Conservation (phyloP, 2,888 invertebrate genomes). For the Erebia ligea region DNA sequence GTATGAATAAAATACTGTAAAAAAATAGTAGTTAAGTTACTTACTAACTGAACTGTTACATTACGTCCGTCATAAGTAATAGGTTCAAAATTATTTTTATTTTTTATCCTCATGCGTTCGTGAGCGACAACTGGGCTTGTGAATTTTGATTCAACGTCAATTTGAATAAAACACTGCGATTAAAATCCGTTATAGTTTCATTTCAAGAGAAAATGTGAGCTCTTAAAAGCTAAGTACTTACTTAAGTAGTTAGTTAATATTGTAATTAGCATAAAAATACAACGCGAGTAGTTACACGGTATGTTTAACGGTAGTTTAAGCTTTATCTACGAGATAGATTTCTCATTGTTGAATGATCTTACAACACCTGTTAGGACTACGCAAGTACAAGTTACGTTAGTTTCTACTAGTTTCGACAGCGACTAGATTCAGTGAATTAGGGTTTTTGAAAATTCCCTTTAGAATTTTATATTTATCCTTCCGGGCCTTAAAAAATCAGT, state of each 20-base stretch:
- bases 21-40: neutral
- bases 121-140: neutral
- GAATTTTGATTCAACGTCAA: constrained; percentile 1
- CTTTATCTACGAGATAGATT: constrained; percentile 23
- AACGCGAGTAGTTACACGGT: constrained; percentile 12
- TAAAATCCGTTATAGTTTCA: constrained; percentile 16
- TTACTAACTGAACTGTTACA: neutral
- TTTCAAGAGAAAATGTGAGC: constrained; percentile 18
- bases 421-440: too few relatives aligned
- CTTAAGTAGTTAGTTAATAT: constrained; percentile 2
- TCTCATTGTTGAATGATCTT: constrained; percentile 31
- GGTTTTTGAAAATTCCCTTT: too few relatives aligned
- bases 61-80: neutral
- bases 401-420: too few relatives aligned
- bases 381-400: too few relatives aligned
- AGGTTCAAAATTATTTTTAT: neutral
- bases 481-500: too few relatives aligned
- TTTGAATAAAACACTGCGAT: constrained; percentile 15
- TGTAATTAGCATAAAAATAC: constrained; percentile 21
- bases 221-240: neutral
- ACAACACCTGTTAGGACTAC: too few relatives aligned
- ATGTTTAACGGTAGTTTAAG: constrained; percentile 18
- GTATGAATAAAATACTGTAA: neutral
- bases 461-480: too few relatives aligned
- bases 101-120: neutral